phyloP scores from a whole-genome alignment of 2,888 invertebrate species.

The Ischnus inquisitorius region DNA sequence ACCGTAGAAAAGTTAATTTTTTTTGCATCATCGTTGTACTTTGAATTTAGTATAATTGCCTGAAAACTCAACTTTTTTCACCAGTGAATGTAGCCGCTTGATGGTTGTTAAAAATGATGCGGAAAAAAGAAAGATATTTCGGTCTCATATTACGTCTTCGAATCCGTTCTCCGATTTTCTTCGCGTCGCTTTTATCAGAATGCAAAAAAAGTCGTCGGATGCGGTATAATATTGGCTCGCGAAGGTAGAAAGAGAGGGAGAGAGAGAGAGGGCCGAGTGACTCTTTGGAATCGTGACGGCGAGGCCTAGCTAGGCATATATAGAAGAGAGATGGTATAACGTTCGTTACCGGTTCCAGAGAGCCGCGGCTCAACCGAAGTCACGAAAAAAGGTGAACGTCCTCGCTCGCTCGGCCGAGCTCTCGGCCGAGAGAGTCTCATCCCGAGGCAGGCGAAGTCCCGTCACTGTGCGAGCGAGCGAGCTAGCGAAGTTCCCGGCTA shows the following conservation, averaged over 20 bases:
- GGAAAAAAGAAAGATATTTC: too few relatives aligned
- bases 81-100: too few relatives aligned
- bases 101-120: too few relatives aligned
- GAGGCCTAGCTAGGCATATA: conserved; percentile 8
- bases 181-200: too few relatives aligned
- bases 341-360: conserved; percentile 76
- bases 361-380: conserved; percentile 75
- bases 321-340: conserved; percentile 65
- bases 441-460: conserved; percentile 32
- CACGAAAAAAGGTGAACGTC: conserved; percentile 85
- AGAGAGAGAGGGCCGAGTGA: conserved; percentile 3
- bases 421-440: conserved; percentile 33
- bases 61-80: too few relatives aligned
- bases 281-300: conserved; percentile 8
- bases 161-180: too few relatives aligned
- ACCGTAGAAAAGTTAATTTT: too few relatives aligned
- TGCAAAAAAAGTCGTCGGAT: not conserved
- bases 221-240: not conserved
- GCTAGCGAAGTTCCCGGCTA: not conserved
- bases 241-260: not conserved
- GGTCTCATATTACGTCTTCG: too few relatives aligned
- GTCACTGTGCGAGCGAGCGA: conserved; percentile 33
- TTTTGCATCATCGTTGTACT: too few relatives aligned
- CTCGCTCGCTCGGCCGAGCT: conserved; percentile 72
- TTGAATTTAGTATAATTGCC: too few relatives aligned